A percentile compares a stretch with the other conserved stretches of the same genome.
Conservation (phyloP, 1,140 invertebrate species). For the Drosophila nasuta region DNA sequence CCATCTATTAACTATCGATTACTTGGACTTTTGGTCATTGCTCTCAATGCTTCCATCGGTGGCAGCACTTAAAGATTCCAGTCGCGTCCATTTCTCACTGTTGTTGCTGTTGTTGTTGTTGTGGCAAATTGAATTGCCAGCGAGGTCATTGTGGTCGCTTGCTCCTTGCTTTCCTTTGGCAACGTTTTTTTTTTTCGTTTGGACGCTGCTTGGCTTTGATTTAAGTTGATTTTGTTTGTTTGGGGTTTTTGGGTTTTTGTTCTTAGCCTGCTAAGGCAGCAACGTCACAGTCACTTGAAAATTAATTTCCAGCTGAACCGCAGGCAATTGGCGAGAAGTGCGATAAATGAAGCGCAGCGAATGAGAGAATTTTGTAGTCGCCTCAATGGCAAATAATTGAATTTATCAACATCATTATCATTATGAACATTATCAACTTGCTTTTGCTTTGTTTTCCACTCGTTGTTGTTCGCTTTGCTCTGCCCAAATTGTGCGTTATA, state of each 20-base stretch:
- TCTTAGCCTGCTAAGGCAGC: neutral
- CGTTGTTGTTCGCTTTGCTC: conserved; percentile 14
- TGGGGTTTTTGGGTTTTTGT: conserved; percentile 9
- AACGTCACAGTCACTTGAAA: conserved; percentile 62
- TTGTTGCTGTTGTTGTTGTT: neutral
- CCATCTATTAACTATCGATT: conserved; percentile 28
- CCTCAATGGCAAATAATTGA: conserved; percentile 59
- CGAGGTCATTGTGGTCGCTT: neutral
- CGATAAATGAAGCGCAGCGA: conserved; percentile 16
- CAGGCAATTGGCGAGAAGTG: conserved; percentile 58
- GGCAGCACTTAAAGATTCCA: conserved; percentile 27
- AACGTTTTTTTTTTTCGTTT: conserved; percentile 16
- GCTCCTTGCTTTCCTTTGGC: conserved; percentile 2
- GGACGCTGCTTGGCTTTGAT: conserved; percentile 22
- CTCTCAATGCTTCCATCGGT: neutral
- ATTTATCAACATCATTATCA: conserved; percentile 57
- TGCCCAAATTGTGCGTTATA: conserved; percentile 65
- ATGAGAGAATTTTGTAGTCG: conserved; percentile 18
- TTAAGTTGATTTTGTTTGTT: conserved; percentile 34
- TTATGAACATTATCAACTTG: neutral
- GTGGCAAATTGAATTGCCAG: conserved; percentile 37
- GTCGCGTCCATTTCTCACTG: neutral
- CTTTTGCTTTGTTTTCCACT: neutral
- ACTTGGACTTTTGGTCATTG: conserved; percentile 41
- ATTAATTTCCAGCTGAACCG: conserved; percentile 71